These are phyloP conservation scores for Varroa destructor DNA, from an alignment of 1,140 invertebrate genomes.

Conservation along the genomic window DNA sequence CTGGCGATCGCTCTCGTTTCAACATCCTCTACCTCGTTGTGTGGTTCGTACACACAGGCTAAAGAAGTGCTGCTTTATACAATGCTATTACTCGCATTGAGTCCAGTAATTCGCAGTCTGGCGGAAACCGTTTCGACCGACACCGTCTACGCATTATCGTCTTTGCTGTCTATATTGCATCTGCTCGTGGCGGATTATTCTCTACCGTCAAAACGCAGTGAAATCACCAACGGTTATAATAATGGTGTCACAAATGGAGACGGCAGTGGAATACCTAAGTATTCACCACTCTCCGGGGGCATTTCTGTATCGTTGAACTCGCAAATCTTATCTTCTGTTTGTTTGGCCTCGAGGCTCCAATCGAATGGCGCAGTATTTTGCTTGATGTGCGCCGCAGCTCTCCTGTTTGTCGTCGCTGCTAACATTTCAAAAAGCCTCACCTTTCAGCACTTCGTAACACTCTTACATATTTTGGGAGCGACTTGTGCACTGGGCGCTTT, in stretches of 20 bases:
- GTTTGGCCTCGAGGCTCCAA: constrained; percentile 15
- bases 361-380: constrained; percentile 15
- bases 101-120: constrained; percentile 18
- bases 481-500: too few species aligned
- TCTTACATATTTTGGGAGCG: not conserved
- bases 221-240: too few species aligned
- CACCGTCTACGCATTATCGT: constrained; percentile 7
- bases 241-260: too few species aligned
- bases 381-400: constrained; percentile 9
- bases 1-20: not conserved
- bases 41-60: not conserved
- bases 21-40: too few species aligned
- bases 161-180: constrained; percentile 1
- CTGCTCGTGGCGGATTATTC: constrained; percentile 8
- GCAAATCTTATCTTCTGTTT: constrained; percentile 16
- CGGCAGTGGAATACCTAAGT: too few species aligned
- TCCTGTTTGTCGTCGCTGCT: constrained; percentile 5
- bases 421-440: not conserved
- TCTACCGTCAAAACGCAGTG: not conserved
- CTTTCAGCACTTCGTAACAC: not conserved
- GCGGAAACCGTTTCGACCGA: constrained; percentile 20
- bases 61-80: constrained; percentile 19
- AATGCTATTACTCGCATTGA: not conserved
- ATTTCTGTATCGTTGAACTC: constrained; percentile 9
- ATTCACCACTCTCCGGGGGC: not conserved